A percentile compares a stretch with the other conserved stretches of the same genome.
These are phyloP conservation scores for Schizothorax lantsangensis DNA, from an alignment of 2,797 vertebrate genomes.

Conservation along the genomic window DNA sequence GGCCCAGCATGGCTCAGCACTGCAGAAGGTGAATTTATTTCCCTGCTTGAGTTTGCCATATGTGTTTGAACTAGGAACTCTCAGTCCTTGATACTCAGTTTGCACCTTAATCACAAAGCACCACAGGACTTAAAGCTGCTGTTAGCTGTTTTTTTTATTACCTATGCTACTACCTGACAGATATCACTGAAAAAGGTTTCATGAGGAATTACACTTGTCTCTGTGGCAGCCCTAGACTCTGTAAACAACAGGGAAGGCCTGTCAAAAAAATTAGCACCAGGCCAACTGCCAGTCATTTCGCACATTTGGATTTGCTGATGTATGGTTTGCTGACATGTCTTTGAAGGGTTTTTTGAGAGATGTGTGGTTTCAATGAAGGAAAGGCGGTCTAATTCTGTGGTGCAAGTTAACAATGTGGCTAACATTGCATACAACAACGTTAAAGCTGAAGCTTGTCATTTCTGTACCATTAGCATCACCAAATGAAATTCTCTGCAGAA, in stretches of 20 bases:
- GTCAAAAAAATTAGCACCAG: neutral
- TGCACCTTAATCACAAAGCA: neutral
- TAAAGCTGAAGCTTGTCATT: neutral
- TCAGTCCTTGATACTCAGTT: neutral
- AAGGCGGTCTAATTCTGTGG: neutral
- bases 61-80: neutral
- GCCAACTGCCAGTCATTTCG: neutral
- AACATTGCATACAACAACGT: neutral
- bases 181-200: neutral
- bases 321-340: conserved; percentile 2
- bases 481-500: neutral
- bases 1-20: too few relatives aligned
- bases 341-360: neutral
- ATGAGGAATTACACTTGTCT: neutral
- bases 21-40: conserved; percentile 13
- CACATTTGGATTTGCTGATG: neutral
- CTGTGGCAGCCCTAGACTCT: neutral
- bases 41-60: neutral
- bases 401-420: neutral
- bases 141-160: neutral
- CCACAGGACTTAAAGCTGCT: conserved; percentile 8
- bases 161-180: neutral
- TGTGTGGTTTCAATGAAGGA: neutral
- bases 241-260: neutral
- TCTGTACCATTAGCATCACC: neutral